These are phyloP conservation scores for Drosophila meridionalis DNA, from an alignment of 2,888 invertebrate species.

Conservation along the genomic window DNA sequence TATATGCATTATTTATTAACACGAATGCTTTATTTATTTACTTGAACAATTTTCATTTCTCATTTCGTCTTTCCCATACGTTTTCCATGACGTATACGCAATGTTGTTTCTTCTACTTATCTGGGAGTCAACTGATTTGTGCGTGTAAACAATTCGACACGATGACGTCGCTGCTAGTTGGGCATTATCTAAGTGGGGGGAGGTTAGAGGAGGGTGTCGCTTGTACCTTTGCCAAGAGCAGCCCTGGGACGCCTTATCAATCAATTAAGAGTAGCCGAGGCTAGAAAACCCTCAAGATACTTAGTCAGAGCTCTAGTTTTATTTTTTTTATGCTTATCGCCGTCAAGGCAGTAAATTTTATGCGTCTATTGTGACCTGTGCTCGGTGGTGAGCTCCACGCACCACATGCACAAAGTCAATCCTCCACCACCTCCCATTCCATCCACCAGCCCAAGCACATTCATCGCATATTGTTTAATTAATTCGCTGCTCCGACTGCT, in stretches of 20 bases:
- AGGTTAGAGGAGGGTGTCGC: background rate
- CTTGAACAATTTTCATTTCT: conserved; percentile 62
- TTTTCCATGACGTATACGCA: conserved; percentile 65
- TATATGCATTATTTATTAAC: conserved; percentile 51
- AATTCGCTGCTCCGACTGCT: conserved; percentile 44
- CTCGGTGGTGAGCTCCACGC: background rate
- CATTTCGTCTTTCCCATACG: conserved; percentile 44
- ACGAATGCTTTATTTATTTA: conserved; percentile 63
- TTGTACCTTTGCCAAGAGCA: conserved; percentile 20
- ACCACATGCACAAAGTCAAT: background rate
- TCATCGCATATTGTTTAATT: conserved; percentile 62
- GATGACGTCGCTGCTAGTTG: conserved; percentile 35
- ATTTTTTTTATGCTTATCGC: conserved; percentile 67
- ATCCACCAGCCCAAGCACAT: background rate
- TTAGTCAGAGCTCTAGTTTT: conserved; percentile 44
- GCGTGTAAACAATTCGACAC: conserved; percentile 33
- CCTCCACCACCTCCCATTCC: background rate
- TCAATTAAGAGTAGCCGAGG: conserved; percentile 21
- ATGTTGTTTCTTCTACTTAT: conserved; percentile 30
- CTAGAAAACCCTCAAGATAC: conserved; percentile 12
- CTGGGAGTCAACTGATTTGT: conserved; percentile 33
- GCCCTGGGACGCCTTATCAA: conserved; percentile 27
- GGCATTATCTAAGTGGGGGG: conserved; percentile 10
- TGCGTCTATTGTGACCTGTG: conserved; percentile 54
- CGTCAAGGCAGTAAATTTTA: conserved; percentile 63